Evolutionary conservation across 2,113 vertebrate genomes (phyloP).

Genomic region (Myrmecophaga tridactyla): DNA sequence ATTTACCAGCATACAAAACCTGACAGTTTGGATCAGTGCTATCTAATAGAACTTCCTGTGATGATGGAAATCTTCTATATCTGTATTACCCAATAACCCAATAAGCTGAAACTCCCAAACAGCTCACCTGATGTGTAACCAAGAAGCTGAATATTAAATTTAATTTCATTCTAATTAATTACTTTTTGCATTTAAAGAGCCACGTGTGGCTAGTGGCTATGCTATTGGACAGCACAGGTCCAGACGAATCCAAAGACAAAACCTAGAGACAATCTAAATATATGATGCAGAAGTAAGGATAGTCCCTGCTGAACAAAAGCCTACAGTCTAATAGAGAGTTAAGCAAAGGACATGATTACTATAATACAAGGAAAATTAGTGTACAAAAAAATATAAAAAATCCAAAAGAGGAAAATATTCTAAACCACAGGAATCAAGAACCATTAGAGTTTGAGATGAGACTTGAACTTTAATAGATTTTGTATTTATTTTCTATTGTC

Average conservation of each 20-base stretch:
- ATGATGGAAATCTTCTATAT: neutral
- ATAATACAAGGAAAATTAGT: neutral
- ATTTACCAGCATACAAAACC: neutral
- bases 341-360: neutral
- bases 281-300: neutral
- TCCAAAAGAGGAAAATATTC: neutral
- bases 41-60: neutral
- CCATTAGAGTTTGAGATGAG: neutral
- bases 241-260: neutral
- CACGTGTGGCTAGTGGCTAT: neutral
- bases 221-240: neutral
- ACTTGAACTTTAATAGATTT: neutral
- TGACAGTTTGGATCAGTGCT: neutral
- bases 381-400: neutral
- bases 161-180: constrained; percentile 35
- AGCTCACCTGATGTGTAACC: neutral
- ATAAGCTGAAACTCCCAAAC: too few species aligned
- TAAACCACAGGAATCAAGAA: neutral
- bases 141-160: neutral
- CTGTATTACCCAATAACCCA: neutral
- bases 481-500: neutral
- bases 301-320: neutral
- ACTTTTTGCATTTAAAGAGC: constrained; percentile 1
- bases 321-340: neutral
- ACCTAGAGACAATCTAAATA: neutral